Evolutionary conservation across 1,140 invertebrate genomes (phyloP).

Genomic region (Orchestia grillus): DNA sequence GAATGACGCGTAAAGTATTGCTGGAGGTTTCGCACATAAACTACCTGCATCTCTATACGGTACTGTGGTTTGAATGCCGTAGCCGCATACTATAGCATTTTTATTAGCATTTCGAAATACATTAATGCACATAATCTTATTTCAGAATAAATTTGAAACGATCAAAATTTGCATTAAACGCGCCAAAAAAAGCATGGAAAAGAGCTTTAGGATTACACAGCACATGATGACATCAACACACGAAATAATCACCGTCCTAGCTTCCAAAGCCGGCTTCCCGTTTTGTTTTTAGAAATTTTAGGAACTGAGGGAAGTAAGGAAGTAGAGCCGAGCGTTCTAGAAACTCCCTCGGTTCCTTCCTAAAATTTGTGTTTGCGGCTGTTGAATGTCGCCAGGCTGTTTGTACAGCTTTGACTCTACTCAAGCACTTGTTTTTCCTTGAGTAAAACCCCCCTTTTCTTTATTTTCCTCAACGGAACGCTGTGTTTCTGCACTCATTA

Average conservation of each 20-base stretch:
- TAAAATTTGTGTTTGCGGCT: background rate
- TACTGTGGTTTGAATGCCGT: background rate
- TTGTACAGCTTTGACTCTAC: background rate
- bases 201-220: background rate
- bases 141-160: background rate
- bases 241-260: background rate
- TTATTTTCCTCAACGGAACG: too few species aligned
- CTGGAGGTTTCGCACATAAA: background rate
- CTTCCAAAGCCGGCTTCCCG: background rate
- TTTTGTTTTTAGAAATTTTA: background rate
- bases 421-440: background rate
- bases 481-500: too few species aligned
- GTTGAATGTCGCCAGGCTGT: background rate
- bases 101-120: background rate
- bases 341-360: background rate
- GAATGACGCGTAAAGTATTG: background rate
- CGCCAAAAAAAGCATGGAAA: background rate
- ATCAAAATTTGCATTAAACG: background rate
- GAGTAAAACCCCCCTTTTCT: background rate
- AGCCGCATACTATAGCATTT: background rate
- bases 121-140: background rate
- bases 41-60: background rate
- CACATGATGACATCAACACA: background rate
- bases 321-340: background rate
- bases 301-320: background rate